Conservation (phyloP, 2,888 invertebrate genomes). For the Lasioglossum lativentre region DNA sequence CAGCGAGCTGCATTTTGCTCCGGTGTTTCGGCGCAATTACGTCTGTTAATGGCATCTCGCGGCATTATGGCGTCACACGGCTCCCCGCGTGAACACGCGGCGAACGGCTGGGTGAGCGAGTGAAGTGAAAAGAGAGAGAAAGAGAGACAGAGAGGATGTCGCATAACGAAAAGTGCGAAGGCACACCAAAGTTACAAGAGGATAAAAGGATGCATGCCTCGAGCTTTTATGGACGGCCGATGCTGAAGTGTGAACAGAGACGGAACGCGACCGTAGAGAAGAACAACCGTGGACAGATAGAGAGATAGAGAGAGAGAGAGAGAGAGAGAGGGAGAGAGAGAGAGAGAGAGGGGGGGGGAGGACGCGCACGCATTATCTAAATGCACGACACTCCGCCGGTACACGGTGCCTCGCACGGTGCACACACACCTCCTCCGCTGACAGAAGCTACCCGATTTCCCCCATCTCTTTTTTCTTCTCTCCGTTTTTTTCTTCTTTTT, state of each 20-base stretch:
- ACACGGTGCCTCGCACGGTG: constrained; percentile 55
- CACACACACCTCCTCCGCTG: constrained; percentile 38
- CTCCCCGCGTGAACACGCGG: constrained; percentile 40
- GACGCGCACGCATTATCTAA: constrained; percentile 80
- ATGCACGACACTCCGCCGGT: constrained; percentile 70
- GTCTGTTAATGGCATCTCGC: constrained; percentile 78
- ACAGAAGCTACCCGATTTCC: constrained; percentile 57
- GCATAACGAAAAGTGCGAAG: constrained; percentile 74
- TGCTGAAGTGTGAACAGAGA: constrained; percentile 72
- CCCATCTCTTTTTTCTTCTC: background rate
- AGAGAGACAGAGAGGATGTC: constrained; percentile 17
- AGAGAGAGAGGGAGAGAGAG: too few species aligned
- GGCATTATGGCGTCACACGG: constrained; percentile 68
- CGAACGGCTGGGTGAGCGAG: background rate
- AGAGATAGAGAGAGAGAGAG: too few species aligned
- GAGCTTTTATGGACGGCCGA: constrained; percentile 71
- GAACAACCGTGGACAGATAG: constrained; percentile 45
- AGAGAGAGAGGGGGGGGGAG: constrained; percentile 26
- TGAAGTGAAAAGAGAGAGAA: background rate
- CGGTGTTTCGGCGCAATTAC: constrained; percentile 81
- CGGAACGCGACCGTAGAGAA: constrained; percentile 61
- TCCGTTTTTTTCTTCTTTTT: too few species aligned
- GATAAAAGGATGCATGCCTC: constrained; percentile 83
- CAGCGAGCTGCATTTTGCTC: constrained; percentile 58
- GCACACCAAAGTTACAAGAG: constrained; percentile 82